A percentile compares a stretch with the other conserved stretches of the same genome.
phyloP scores from a whole-genome alignment of 2,113 vertebrate species.

The Epinephelus cyanopodus region DNA sequence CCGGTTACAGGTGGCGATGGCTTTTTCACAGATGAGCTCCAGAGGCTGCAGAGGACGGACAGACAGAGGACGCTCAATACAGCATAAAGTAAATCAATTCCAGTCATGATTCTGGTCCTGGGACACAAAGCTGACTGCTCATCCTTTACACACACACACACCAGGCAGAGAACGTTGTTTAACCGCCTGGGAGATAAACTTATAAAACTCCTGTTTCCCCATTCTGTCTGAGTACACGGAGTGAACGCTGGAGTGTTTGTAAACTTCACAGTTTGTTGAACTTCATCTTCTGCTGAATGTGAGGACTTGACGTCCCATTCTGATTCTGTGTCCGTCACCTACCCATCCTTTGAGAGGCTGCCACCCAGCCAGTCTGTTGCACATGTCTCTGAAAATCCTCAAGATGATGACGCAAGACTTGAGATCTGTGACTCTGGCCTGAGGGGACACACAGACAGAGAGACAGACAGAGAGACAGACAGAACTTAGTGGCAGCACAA shows the following conservation, averaged over 20 bases:
- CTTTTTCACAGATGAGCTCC: constrained; percentile 97
- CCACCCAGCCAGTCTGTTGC: constrained; percentile 93
- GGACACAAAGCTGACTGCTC: background rate
- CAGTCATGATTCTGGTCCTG: background rate
- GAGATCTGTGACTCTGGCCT: constrained; percentile 95
- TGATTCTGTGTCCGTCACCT: constrained; percentile 80
- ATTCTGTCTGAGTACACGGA: background rate
- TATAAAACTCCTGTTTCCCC: background rate
- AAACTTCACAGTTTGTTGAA: no score
- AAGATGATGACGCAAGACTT: constrained; percentile 95
- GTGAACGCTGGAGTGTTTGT: background rate
- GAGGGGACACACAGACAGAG: constrained; percentile 63
- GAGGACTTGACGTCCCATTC: background rate
- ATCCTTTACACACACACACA: background rate
- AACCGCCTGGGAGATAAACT: background rate
- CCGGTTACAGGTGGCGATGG: constrained; percentile 94
- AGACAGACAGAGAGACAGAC: constrained; percentile 14
- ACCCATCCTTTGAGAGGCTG: constrained; percentile 95
- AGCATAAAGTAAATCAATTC: background rate
- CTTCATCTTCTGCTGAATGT: background rate
- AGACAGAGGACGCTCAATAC: background rate
- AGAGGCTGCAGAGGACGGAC: constrained; percentile 83
- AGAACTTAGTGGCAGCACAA: constrained; percentile 8
- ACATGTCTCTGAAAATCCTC: constrained; percentile 94
- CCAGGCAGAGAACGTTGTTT: background rate